Conservation (phyloP, 2,113 vertebrate genomes). For the Morone chrysops region DNA sequence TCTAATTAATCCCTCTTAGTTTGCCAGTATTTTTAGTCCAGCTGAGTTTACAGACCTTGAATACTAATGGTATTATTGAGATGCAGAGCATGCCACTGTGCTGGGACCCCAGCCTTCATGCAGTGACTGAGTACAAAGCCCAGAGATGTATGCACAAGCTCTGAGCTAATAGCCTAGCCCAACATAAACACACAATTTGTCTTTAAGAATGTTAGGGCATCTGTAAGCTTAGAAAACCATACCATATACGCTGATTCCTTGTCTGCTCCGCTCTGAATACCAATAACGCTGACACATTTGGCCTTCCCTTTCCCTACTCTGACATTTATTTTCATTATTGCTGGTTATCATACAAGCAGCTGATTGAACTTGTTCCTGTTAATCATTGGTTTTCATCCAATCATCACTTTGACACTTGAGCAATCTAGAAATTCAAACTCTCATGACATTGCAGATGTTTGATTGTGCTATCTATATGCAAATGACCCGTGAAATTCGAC, state of each 20-base stretch:
- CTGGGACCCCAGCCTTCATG: constrained; percentile 50
- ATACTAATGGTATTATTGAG: constrained; percentile 70
- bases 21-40: constrained; percentile 41
- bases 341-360: constrained; percentile 26
- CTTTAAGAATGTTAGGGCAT: constrained; percentile 32
- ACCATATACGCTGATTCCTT: constrained; percentile 4
- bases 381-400: constrained; percentile 62
- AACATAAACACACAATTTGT: constrained; percentile 54
- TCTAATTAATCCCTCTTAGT: constrained; percentile 27
- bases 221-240: constrained; percentile 29
- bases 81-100: constrained; percentile 65
- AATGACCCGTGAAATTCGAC: constrained; percentile 45
- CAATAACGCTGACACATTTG: constrained; percentile 41
- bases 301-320: constrained; percentile 35
- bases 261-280: constrained; percentile 33
- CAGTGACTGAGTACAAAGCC: constrained; percentile 56
- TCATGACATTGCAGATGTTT: constrained; percentile 45
- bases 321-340: constrained; percentile 48
- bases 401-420: constrained; percentile 55
- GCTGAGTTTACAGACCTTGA: constrained; percentile 61
- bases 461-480: constrained; percentile 76
- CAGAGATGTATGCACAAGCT: constrained; percentile 53
- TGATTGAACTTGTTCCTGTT: constrained; percentile 57
- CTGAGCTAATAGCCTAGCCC: constrained; percentile 49
- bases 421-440: constrained; percentile 55